Evolutionary conservation across 2,797 vertebrate species (phyloP).

Genomic region (Urocyon cinereoargenteus): DNA sequence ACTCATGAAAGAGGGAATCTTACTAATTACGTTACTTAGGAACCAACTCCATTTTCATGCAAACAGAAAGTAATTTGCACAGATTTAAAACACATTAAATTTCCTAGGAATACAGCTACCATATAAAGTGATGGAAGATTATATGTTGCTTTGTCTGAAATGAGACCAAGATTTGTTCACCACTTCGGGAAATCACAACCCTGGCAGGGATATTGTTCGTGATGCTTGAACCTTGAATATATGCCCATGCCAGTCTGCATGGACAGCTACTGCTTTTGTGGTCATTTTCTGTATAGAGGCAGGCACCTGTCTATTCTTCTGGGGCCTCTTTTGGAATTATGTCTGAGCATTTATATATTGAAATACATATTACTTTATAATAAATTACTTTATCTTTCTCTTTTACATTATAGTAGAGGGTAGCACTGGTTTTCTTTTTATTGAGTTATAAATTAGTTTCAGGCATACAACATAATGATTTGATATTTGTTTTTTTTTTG

Average conservation of each 20-base stretch:
- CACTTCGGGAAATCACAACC: conserved; percentile 1
- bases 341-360: neutral
- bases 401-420: neutral
- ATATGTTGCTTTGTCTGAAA: neutral
- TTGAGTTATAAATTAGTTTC: neutral
- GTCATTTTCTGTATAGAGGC: neutral
- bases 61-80: neutral
- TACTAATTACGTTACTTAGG: neutral
- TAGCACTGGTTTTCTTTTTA: neutral
- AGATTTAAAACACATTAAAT: neutral
- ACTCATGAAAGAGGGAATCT: neutral
- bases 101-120: neutral
- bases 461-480: neutral
- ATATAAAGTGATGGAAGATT: neutral
- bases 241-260: too few relatives aligned
- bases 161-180: neutral
- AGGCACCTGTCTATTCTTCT: neutral
- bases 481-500: too few relatives aligned
- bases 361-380: neutral
- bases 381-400: neutral
- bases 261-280: neutral
- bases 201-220: neutral
- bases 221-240: neutral
- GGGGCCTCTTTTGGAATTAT: neutral
- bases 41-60: neutral